Evolutionary conservation across 2,113 vertebrate genomes (phyloP), one percentile per base, ranked within the genome.

Genomic region (Stegostoma tigrinum): DNA sequence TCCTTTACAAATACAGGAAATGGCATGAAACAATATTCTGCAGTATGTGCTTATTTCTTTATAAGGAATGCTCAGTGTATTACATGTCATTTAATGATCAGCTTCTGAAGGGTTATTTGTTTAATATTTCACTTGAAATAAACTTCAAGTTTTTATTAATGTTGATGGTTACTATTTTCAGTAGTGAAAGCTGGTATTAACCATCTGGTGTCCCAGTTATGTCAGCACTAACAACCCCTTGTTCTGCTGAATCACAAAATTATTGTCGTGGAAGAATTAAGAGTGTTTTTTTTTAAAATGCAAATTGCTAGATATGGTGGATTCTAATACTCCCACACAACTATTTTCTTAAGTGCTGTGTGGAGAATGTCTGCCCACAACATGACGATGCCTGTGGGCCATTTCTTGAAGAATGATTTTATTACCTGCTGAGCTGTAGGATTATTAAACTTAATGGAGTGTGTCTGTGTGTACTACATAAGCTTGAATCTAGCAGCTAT

Each of bases 251-350:
- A 93, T 61, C 34, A 38, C 34, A 93, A 19, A 93, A 38, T 19
- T 93, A 55, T 83, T 38, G 67, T 19, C 23, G 15, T 23, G 17
- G 5, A 67, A 42, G 61, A 93, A 66, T 38, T 93, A 66, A 93
- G 8, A 93, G 17, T 7, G 34, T 5, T 34, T 66, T 34, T 66
- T 67, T 93, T 66, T 67, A 66, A 91, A 19, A 91, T 91, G 61
- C 64, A 38, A 64, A 91, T 66, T 91, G 61, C 64, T 93, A 15
- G 30, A 23, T 66, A 10, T 64, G 89, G 61, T 66, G 61, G n/a
- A 93, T 67, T 38, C 89, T 93, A 42, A 93, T 91, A 17, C 87
- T 34, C 87, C 52, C 23, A 61, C 87, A 90, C 87, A 61, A 83
- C 80, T 23, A 42, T 42, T 83, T 83, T 45, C 80, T 83, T 83